Conservation (phyloP, 2,888 invertebrate genomes). For the Eristalis pertinax region DNA sequence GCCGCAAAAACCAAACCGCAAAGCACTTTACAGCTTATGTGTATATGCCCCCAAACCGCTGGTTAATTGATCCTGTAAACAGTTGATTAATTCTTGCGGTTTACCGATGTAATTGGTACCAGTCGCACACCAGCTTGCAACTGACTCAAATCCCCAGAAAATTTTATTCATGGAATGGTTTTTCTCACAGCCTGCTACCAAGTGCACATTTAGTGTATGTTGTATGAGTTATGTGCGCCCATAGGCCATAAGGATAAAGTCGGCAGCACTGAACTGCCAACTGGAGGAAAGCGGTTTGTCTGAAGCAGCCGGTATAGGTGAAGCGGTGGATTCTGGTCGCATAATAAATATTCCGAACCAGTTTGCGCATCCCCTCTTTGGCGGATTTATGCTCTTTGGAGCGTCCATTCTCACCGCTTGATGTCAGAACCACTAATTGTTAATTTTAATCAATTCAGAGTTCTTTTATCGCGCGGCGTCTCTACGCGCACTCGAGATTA, state of each 20-base stretch:
- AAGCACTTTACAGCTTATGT: background rate
- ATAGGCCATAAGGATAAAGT: slow-evolving; percentile 2
- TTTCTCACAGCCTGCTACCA: background rate
- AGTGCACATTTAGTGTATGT: background rate
- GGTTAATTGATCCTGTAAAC: slow-evolving; percentile 18
- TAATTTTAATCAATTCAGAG: slow-evolving; percentile 47
- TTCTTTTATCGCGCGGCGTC: background rate
- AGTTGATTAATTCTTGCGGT: slow-evolving; percentile 29
- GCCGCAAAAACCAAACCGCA: background rate
- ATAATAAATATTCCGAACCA: slow-evolving; percentile 40
- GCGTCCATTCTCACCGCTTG: slow-evolving; percentile 4
- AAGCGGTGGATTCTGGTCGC: slow-evolving; percentile 19
- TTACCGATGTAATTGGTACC: slow-evolving; percentile 29
- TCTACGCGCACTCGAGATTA: slow-evolving; percentile 30
- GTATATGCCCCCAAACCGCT: background rate
- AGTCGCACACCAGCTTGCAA: slow-evolving; percentile 7
- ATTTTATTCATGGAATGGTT: background rate
- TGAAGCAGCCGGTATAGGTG: background rate
- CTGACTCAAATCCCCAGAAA: background rate
- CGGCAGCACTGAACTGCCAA: slow-evolving; percentile 9
- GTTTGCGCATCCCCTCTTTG: slow-evolving; percentile 22
- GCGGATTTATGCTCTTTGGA: background rate
- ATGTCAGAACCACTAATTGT: slow-evolving; percentile 39
- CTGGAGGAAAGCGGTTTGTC: background rate
- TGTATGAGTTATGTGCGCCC: slow-evolving; percentile 28